Evolutionary conservation across 2,113 vertebrate genomes (phyloP), one percentile per base, ranked within the genome.

Genomic region (Carollia perspicillata): DNA sequence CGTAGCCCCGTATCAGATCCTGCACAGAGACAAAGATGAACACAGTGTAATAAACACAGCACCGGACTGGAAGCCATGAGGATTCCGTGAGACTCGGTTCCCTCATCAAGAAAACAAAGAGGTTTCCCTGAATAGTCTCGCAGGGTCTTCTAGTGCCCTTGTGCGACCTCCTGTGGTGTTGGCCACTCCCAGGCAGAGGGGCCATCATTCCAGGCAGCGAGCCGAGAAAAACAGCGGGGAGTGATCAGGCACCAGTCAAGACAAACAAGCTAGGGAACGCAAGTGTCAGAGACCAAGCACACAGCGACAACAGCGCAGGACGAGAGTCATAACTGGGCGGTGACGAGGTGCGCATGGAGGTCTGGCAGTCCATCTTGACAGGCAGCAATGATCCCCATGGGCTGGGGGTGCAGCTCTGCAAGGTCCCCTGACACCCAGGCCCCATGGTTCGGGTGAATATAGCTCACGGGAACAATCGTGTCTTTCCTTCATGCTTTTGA

Each of bases 301-400:
- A 93, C 17, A 22, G 14, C 26, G 68, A 12, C 35, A 3, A 28
- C 8, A 6, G 6, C 6, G 11, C 20, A 5, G 28, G 55, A 18
- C 17, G 28, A 71, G 22, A 33, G 37, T 80, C 17, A 13, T 26
- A 69, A 53, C 13, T 12, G 0, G 30, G 78, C 37, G 17, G 3
- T 1, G 22, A 30, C 14, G 18, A 63, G 20, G 51, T 9, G 2
- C 49, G 22, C 0, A 3, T 7, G 23, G 37, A 17, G 9, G 7
- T 4, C 26, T 1, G 0, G 3, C 3, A 3, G 33, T 75, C 35
- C 13, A 53, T 53, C 66, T 42, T 10, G 0, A n/a, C 16, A 37
- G 42, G 11, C 22, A 65, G 16, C 33, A 63, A 42, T 11, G 17
- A 20, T 28, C 23, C 30, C 2, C 12, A 49, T 2, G 4, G 47